Conservation (phyloP, 2,888 invertebrate species). For the Diarsia brunnea region DNA sequence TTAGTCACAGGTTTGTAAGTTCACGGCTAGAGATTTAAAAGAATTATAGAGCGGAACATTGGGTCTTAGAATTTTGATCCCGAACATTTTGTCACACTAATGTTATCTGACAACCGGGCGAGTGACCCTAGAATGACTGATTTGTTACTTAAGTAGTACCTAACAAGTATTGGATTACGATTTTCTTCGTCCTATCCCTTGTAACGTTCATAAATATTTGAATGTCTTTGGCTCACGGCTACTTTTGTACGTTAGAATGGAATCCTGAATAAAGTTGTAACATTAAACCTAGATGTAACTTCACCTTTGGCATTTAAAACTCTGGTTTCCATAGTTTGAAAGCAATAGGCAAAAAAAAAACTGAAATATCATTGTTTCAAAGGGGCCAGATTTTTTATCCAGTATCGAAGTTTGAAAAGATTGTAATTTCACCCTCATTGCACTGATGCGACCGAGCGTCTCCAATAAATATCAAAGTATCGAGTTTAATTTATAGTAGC, state of each 20-base stretch:
- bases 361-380: neutral
- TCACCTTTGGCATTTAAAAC: neutral
- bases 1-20: neutral
- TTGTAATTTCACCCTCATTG: neutral
- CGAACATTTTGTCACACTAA: neutral
- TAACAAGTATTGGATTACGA: no score
- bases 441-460: neutral
- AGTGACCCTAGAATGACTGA: no score
- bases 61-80: neutral
- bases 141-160: no score
- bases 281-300: neutral
- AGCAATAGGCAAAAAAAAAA: neutral
- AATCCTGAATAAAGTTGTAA: neutral
- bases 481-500: conserved; percentile 9
- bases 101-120: no score
- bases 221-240: neutral
- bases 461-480: conserved; percentile 21
- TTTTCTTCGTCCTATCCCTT: no score
- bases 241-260: neutral
- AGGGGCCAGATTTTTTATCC: neutral
- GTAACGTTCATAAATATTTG: no score
- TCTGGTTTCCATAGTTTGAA: neutral
- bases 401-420: neutral
- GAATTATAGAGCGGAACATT: neutral
- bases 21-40: no score